Evolutionary conservation across 2,797 vertebrate species (phyloP), one percentile per base, ranked within the genome.

Genomic region (Orientallactaga sibirica): DNA sequence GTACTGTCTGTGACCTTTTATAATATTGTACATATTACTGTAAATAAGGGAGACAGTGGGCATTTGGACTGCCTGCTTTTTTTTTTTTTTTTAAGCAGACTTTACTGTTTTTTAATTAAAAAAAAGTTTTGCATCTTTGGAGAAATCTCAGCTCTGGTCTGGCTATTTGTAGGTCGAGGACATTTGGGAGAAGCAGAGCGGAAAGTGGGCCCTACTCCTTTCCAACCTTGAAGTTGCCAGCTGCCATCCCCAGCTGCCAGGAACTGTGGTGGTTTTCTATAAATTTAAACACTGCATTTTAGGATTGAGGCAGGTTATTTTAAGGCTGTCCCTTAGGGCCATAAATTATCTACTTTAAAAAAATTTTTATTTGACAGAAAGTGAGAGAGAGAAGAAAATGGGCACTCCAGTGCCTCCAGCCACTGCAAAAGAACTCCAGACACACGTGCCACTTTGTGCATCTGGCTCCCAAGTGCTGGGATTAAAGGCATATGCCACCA

Each of bases 211-310:
- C 62, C 62, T 16, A 29, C 98, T 99, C 98, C 99, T 99, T 99
- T 99, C 99, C 99, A 99, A 97, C 10, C 7, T 10, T 58, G 55
- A 58, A 15, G 55, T 64, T 14, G 10, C 85, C 85, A 75, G 85
- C 71, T 76, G 61, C 85, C 66, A 97, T 29, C 95, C 97, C 81
- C 96, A 98, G 97, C 98, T 98, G 98, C 98, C 99, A 98, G 98
- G 97, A 98, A 97, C 98, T 99, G 99, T 98, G 33, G 33, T 99
- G 99, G 98, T 98, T 99, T 98, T 98, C 99, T 99, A 99, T 99
- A 99, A 99, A 99, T 99, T 99, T 99, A 99, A 99, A 99, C 99
- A 99, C 98, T 98, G 98, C 98, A 98, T 99, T 99, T 99, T 98
- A 98, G 98, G 99, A 98, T 99, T 98, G 99, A 99, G 97, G 98